Base-by-base conservation (phyloP, 1,140 invertebrate genomes). In the Goniozus legneri region DNA sequence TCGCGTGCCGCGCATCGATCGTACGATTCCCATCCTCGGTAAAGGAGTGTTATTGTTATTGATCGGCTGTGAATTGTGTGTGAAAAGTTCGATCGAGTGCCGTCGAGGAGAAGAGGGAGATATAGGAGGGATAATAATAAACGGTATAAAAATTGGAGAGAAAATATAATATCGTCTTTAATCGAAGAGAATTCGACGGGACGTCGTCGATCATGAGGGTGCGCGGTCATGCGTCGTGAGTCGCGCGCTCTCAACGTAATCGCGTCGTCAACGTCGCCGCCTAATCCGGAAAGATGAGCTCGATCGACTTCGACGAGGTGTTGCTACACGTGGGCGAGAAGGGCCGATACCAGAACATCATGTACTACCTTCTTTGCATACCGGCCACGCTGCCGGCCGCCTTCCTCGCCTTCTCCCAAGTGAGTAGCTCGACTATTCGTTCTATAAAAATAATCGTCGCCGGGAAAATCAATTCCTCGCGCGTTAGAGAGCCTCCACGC, bases 331-430 rank as follows among this genome's bases (percentile, higher is more conserved):
- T 87, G 47, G 85, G 85, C 3, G 80, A 82, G 56, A 80, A 81
- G 58, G 85, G 85, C 32, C 70, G 75, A 47, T 88, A 85, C 74
- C 86, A 88, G 62, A 79, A 82, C 47, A 63, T 84, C 42, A 77
- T 87, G 59, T 87, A 85, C 63, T 82, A 83, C 52, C 62, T 88
- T 19, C 71, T 87, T 13, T 87, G 84, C 65, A 80, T 84, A 47
- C 79, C 85, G 15, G 83, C 82, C 3, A 81, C 82, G 16, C 73
- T 86, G 30, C 84, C 84, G 2, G 83, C 83, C 7, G 84, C 83
- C 1, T 86, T 86, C 52, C 67, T 85, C 30, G 82, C 82, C 16
- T 87, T 86, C 58, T 83, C 82, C 19, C 82, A 85, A 75, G 80
- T 81, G 62, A 50, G 64, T 40, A 4, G 14, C 10, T n/a, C n/a